Evolutionary conservation across 2,113 vertebrate species (phyloP).

Genomic region (Turdus rufiventris): DNA sequence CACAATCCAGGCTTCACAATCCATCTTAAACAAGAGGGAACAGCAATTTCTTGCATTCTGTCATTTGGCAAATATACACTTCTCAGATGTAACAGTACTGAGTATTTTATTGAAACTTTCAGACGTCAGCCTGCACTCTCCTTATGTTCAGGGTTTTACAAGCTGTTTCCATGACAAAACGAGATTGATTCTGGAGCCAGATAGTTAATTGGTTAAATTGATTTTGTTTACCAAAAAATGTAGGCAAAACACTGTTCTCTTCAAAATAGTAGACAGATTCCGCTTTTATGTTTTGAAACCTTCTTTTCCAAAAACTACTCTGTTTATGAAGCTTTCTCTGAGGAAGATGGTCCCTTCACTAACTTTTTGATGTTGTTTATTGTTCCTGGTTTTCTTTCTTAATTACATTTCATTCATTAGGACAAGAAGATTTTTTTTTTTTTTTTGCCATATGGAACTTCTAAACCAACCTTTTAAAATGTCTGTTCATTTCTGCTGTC

Average conservation of each 20-base stretch:
- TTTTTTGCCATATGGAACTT: not conserved
- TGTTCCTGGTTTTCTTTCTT: not conserved
- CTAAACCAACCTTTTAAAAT: not conserved
- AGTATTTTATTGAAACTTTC: not conserved
- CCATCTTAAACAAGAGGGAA: not conserved
- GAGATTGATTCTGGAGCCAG: not conserved
- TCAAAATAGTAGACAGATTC: not conserved
- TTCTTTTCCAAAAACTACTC: not conserved
- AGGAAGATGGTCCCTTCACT: not conserved
- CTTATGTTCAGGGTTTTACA: not conserved
- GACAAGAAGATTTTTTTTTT: not conserved
- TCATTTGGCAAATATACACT: not conserved
- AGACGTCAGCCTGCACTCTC: not conserved
- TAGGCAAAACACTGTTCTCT: not conserved
- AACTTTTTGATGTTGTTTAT: not conserved
- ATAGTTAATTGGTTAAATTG: not conserved
- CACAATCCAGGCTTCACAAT: not conserved
- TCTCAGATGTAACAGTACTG: not conserved
- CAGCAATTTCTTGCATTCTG: not conserved
- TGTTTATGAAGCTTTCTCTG: not conserved
- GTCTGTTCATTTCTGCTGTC: not conserved
- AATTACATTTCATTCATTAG: not conserved
- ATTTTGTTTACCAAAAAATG: not conserved
- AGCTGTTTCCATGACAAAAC: constrained; percentile 1
- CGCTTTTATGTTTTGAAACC: not conserved